Conservation (phyloP, 2,888 invertebrate species). For the Baccha elongata region DNA sequence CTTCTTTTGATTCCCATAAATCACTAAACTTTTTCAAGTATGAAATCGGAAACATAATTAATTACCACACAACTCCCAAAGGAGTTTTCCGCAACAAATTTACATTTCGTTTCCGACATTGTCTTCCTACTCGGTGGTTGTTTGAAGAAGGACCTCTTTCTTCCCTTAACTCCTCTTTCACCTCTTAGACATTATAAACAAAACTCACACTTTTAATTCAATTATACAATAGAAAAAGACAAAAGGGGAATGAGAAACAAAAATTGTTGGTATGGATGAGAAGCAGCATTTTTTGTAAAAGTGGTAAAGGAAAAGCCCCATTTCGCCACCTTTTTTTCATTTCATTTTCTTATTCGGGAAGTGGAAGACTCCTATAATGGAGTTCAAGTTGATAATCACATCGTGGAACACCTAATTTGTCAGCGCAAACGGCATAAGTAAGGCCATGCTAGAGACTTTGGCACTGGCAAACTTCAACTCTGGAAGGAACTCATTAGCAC, state of each 20-base stretch:
- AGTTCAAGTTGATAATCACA: constrained; percentile 68
- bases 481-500: constrained; percentile 65
- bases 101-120: constrained; percentile 57
- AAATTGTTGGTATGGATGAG: neutral
- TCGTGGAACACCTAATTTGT: constrained; percentile 69
- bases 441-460: constrained; percentile 26
- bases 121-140: constrained; percentile 4
- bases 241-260: constrained; percentile 17
- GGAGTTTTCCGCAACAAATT: constrained; percentile 67
- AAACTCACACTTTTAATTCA: constrained; percentile 58
- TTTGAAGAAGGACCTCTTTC: neutral
- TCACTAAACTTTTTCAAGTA: constrained; percentile 61
- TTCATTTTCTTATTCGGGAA: constrained; percentile 16
- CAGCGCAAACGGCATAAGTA: constrained; percentile 27
- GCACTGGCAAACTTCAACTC: constrained; percentile 28
- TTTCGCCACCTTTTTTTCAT: neutral
- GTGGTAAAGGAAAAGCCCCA: neutral
- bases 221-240: constrained; percentile 51
- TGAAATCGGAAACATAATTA: constrained; percentile 71
- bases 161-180: neutral
- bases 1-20: constrained; percentile 55
- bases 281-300: no score
- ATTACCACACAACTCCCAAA: constrained; percentile 63
- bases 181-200: neutral
- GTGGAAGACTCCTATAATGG: constrained; percentile 45